These are phyloP conservation scores for Anarsia innoxiella DNA, from an alignment of 2,888 invertebrate species.

Conservation along the genomic window DNA sequence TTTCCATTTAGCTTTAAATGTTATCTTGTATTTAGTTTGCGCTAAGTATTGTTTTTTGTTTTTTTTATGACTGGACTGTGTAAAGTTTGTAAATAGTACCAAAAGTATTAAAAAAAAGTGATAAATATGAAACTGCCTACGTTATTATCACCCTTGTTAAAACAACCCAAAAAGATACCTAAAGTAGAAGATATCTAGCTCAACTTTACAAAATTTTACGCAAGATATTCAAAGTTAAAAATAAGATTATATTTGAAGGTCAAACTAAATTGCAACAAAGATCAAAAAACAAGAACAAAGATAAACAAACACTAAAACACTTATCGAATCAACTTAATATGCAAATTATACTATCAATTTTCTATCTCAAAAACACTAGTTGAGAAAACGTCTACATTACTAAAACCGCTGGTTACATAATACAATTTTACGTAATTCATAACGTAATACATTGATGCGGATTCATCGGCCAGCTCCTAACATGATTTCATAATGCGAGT, in stretches of 20 bases:
- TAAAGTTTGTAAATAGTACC: constrained; percentile 58
- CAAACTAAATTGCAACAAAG: too few relatives aligned
- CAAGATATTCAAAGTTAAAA: too few relatives aligned
- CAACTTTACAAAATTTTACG: too few relatives aligned
- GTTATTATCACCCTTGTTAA: too few relatives aligned
- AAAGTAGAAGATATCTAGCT: too few relatives aligned
- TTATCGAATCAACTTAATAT: too few relatives aligned
- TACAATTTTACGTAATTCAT: constrained; percentile 30
- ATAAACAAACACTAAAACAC: too few relatives aligned
- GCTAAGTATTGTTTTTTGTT: constrained; percentile 40
- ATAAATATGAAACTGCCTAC: too few relatives aligned
- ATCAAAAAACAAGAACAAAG: too few relatives aligned
- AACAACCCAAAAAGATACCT: too few relatives aligned
- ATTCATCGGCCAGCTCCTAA: constrained; percentile 16
- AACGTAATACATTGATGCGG: constrained; percentile 19
- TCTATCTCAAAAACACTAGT: constrained; percentile 33
- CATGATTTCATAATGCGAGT: constrained; percentile 10
- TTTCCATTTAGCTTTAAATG: constrained; percentile 64
- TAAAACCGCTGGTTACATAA: constrained; percentile 27
- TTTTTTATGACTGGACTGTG: constrained; percentile 48
- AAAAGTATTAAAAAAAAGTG: constrained; percentile 69
- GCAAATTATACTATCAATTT: constrained; percentile 23
- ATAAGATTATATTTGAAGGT: too few relatives aligned
- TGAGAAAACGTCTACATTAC: constrained; percentile 33
- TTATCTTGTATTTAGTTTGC: constrained; percentile 64